phyloP scores from a whole-genome alignment of 2,113 vertebrate genomes.

The Gasterosteus aculeatus region DNA sequence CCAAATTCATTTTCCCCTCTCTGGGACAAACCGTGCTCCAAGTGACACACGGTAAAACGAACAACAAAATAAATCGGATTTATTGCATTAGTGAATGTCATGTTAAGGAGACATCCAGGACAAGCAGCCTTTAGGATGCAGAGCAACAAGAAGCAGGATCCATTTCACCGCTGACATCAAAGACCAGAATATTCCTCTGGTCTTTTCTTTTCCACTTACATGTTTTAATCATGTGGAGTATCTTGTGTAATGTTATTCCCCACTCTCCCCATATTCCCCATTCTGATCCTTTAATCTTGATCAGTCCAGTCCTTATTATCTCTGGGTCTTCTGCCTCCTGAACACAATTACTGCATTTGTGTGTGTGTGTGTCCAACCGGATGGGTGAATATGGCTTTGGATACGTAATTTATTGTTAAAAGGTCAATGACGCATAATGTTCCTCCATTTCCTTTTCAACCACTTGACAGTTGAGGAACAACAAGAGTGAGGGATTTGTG shows the following conservation, averaged over 20 bases:
- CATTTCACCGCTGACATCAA: conserved; percentile 41
- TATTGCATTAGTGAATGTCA: neutral
- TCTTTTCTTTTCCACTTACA: conserved; percentile 32
- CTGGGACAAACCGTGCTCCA: conserved; percentile 13
- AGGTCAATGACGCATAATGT: conserved; percentile 31
- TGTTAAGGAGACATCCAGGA: conserved; percentile 1
- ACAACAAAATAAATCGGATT: neutral
- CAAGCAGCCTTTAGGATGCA: conserved; percentile 10
- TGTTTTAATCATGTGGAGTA: conserved; percentile 49
- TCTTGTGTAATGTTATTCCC: conserved; percentile 50
- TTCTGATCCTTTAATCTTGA: conserved; percentile 38
- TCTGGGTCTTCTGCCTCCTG: conserved; percentile 27
- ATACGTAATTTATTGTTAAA: conserved; percentile 50
- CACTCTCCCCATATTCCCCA: conserved; percentile 19
- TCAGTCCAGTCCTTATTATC: conserved; percentile 39
- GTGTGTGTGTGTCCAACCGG: neutral
- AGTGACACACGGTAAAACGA: neutral
- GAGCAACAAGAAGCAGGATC: conserved; percentile 16
- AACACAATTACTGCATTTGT: conserved; percentile 6
- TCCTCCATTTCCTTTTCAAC: conserved; percentile 22
- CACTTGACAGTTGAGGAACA: conserved; percentile 6
- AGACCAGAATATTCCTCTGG: conserved; percentile 38
- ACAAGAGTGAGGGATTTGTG: neutral
- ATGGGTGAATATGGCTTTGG: conserved; percentile 29
- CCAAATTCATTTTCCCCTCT: conserved; percentile 26